phyloP scores from a whole-genome alignment of 2,888 invertebrate species.

The Orchesella flavescens region DNA sequence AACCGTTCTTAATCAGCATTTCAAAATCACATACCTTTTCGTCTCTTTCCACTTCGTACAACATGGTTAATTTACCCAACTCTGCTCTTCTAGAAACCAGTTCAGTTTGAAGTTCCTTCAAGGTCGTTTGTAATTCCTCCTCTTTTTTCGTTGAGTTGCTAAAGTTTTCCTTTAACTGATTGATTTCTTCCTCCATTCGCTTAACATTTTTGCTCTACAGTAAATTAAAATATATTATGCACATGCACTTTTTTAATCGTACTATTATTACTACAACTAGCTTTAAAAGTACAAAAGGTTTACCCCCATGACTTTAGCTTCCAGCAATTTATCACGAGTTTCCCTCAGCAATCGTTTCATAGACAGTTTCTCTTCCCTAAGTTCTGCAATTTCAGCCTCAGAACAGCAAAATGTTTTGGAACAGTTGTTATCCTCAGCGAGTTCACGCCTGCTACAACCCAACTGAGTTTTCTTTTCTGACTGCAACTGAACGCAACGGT shows the following conservation, averaged over 20 bases:
- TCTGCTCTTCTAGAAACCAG: constrained; percentile 22
- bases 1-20: no score
- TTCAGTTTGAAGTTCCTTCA: constrained; percentile 33
- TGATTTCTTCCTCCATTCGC: constrained; percentile 39
- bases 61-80: constrained; percentile 10
- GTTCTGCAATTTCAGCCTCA: constrained; percentile 10
- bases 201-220: constrained; percentile 23
- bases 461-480: background rate
- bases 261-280: no score
- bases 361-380: background rate
- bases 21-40: constrained; percentile 28
- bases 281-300: no score
- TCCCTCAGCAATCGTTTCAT: constrained; percentile 28
- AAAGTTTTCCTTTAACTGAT: constrained; percentile 14
- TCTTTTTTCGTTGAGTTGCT: constrained; percentile 18
- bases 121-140: constrained; percentile 16
- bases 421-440: background rate
- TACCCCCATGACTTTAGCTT: constrained; percentile 3
- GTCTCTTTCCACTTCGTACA: constrained; percentile 26
- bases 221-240: no score
- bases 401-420: background rate
- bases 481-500: background rate
- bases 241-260: no score
- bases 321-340: constrained; percentile 30
- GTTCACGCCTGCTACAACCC: background rate